Evolutionary conservation across 2,888 invertebrate species (phyloP).

Genomic region (Neocrepidodera transversa): DNA sequence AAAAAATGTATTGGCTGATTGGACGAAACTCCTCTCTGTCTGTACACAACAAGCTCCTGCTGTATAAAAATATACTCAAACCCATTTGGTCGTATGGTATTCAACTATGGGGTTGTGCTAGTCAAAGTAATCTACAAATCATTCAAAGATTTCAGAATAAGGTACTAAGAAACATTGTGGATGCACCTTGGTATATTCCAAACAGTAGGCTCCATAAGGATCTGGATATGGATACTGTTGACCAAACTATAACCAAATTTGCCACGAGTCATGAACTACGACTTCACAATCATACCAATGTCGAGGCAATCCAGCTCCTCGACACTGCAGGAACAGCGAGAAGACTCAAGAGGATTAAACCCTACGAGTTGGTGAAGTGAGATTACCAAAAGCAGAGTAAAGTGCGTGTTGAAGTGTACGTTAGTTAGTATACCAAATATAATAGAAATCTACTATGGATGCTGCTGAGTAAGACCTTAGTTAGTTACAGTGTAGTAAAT

Average conservation of each 20-base stretch:
- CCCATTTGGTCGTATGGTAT: not conserved
- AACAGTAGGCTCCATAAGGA: constrained; percentile 33
- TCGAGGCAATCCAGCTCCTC: too few relatives aligned
- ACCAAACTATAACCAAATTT: constrained; percentile 28
- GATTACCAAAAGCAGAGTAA: too few relatives aligned
- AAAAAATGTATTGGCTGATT: not conserved
- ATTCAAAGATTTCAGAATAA: constrained; percentile 21
- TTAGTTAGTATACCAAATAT: too few relatives aligned
- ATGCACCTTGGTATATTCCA: constrained; percentile 30
- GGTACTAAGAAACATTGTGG: constrained; percentile 16
- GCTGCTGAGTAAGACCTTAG: too few relatives aligned
- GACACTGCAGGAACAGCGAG: too few relatives aligned
- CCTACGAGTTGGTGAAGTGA: too few relatives aligned
- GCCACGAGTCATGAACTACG: too few relatives aligned
- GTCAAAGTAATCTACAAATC: constrained; percentile 33
- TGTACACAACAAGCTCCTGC: not conserved
- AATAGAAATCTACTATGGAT: too few relatives aligned
- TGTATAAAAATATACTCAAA: not conserved
- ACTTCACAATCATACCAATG: too few relatives aligned
- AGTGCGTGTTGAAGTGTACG: too few relatives aligned
- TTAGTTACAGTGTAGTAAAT: too few relatives aligned
- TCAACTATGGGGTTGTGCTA: not conserved
- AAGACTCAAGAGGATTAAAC: too few relatives aligned
- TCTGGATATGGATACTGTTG: constrained; percentile 28
- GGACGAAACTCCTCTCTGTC: not conserved